These are phyloP conservation scores for Limnephilus marmoratus DNA, from an alignment of 2,888 invertebrate genomes.

Conservation along the genomic window DNA sequence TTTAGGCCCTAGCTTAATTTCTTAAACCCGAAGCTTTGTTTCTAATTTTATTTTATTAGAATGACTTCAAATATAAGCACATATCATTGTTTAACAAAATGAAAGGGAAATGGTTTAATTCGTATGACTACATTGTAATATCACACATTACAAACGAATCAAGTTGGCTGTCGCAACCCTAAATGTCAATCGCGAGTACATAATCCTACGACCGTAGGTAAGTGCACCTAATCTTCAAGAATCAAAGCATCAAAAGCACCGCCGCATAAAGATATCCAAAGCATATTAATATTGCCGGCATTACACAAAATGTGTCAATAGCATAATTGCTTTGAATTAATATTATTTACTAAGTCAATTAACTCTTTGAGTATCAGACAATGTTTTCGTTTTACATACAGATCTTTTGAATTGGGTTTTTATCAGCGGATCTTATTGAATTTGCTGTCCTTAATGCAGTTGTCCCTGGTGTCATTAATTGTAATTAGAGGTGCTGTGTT, in stretches of 20 bases:
- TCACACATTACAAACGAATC: not conserved
- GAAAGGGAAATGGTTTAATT: not conserved
- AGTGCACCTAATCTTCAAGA: not conserved
- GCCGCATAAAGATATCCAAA: not conserved
- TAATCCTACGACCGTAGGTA: not conserved
- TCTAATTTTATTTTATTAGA: not conserved
- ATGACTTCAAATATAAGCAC: not conserved
- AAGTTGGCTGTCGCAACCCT: not conserved
- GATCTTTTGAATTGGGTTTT: not conserved
- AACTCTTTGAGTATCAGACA: not conserved
- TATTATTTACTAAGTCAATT: not conserved
- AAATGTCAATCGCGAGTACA: not conserved
- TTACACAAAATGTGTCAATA: constrained; percentile 1
- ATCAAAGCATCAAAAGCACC: constrained; percentile 7
- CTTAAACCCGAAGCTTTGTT: not conserved
- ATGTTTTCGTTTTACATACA: not conserved
- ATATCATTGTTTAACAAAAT: not conserved
- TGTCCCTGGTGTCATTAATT: not conserved
- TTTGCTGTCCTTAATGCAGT: not conserved
- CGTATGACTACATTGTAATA: not conserved
- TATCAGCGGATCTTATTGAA: not conserved
- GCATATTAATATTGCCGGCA: not conserved
- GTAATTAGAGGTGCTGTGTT: not conserved
- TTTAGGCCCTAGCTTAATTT: not conserved
- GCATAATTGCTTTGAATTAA: not conserved